Percentiles rank a stretch among this genome's conserved stretches.
phyloP scores from a whole-genome alignment of 2,113 vertebrate genomes.

The Phoenicopterus ruber region DNA sequence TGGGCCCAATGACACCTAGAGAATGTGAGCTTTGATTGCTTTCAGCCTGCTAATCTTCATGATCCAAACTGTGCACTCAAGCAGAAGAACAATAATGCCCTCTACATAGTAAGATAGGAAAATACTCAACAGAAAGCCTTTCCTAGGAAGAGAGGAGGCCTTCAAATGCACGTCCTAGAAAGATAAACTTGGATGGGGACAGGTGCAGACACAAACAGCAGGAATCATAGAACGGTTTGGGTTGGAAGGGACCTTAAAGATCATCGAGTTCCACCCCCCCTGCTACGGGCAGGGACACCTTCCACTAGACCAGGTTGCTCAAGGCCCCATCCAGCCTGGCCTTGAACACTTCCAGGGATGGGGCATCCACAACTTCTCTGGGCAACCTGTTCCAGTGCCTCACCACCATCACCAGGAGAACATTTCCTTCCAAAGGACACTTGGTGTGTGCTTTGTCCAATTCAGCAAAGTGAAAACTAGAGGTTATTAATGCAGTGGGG shows the following conservation, averaged over 20 bases:
- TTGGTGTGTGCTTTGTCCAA: background rate
- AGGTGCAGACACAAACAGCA: background rate
- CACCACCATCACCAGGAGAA: no score
- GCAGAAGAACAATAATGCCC: background rate
- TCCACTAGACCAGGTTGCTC: no score
- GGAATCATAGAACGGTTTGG: background rate
- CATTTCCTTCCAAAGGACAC: background rate
- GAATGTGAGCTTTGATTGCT: background rate
- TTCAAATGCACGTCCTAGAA: background rate
- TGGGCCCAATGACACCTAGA: background rate
- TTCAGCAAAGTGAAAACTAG: background rate
- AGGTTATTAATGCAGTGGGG: background rate
- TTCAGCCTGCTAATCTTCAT: background rate
- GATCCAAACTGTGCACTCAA: background rate
- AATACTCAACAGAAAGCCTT: background rate
- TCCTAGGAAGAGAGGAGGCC: background rate
- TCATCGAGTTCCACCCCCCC: no score
- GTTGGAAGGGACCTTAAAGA: no score
- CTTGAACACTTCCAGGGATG: no score
- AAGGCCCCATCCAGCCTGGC: no score
- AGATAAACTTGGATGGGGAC: background rate
- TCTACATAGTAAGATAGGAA: background rate
- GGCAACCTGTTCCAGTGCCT: no score
- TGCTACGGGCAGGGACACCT: no score
- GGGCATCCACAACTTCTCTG: no score